Conservation (phyloP, 2,113 vertebrate species). For the Urocitellus parryii region DNA sequence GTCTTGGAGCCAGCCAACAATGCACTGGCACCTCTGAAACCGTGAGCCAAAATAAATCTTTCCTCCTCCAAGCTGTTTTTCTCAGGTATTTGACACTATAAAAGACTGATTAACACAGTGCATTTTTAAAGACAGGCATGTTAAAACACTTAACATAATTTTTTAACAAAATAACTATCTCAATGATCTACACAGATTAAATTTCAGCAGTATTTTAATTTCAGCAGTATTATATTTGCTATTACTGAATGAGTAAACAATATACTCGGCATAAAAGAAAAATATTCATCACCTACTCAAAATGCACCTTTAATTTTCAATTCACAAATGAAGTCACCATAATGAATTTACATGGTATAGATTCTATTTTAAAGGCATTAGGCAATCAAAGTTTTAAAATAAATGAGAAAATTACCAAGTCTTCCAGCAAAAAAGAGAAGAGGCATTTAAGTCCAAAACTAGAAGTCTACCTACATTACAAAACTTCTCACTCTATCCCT, state of each 20-base stretch:
- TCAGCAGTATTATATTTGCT: background rate
- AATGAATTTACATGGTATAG: background rate
- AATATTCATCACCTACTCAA: slow-evolving; percentile 3
- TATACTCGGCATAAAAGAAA: slow-evolving; percentile 3
- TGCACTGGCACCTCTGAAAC: no score
- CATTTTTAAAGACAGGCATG: background rate
- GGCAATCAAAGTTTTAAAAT: background rate
- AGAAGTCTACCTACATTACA: background rate
- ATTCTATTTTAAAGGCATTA: background rate
- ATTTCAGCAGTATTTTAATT: background rate
- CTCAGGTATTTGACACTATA: background rate
- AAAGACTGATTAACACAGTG: background rate
- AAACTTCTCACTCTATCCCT: slow-evolving; percentile 3
- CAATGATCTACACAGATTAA: background rate
- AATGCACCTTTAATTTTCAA: slow-evolving; percentile 9
- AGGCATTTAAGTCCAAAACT: background rate
- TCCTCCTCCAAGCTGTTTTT: background rate
- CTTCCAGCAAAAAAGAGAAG: background rate
- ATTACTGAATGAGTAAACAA: background rate
- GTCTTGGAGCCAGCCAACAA: no score
- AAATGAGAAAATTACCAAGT: slow-evolving; percentile 6
- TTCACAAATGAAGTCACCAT: slow-evolving; percentile 31
- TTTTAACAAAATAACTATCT: slow-evolving; percentile 12
- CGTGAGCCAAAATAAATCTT: background rate
- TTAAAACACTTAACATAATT: background rate